Base-by-base conservation (phyloP, 2,888 invertebrate genomes). In the Cephus spinipes region DNA sequence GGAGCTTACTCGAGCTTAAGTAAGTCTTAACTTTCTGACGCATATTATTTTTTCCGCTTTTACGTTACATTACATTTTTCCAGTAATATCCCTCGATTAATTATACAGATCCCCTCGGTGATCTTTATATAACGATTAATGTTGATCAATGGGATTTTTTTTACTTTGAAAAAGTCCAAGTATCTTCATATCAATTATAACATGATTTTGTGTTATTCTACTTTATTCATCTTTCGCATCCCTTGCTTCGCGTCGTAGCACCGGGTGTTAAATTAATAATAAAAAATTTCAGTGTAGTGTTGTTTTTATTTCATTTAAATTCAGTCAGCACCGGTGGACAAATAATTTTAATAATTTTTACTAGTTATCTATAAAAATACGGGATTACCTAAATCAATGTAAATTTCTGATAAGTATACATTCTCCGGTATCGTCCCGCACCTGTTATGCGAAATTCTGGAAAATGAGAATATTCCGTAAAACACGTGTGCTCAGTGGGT, bases 211-310 rank as follows among this genome's bases (percentile, higher is more conserved):
- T 36, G 36, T 36, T 12, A 12, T 36, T 36, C 0, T 3, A 12
- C 12, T 3, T 34, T 34, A 34, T 9, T 34, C 11, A 11, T 34
- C 33, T 34, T 1, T 1, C 23, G 30, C 30, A 30, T 69, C 23
- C 32, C 69, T 69, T 69, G 30, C 6, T 69, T 0, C 30, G 1
- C 69, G 11, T 69, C 11, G 9, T 32, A 12, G 0, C 3, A 69
- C 69, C 30, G 31, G 71, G 12, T 69, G 71, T 69, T 30, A 69
- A 69, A 69, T 69, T 30, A 30, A 69, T 69, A 69, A 69, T 69
- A 32, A 0, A 23, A 6, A 23, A 40, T 23, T 1, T 9, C 40
- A 23, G 23, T 23, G 6, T 23, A n/a, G n/a, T n/a, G n/a, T n/a
- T n/a, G n/a, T n/a, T n/a, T n/a, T n/a, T n/a, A n/a, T 55, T 55